Base-by-base conservation (phyloP, 2,113 vertebrate species). In the Stercorarius parasiticus region DNA sequence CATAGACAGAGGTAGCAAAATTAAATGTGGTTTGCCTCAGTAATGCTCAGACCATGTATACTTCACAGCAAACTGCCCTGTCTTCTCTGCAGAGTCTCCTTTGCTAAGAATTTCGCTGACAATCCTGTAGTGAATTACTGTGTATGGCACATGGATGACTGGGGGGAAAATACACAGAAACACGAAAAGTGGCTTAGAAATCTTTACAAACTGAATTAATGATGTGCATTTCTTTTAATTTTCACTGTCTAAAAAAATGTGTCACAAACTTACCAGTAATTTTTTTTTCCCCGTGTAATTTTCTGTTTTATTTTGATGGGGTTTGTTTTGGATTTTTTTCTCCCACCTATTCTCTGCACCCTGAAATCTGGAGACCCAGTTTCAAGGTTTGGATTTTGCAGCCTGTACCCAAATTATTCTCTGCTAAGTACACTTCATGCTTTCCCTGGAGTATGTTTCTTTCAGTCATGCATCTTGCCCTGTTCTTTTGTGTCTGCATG, bases 401-500 rank as follows among this genome's bases (percentile, higher is more conserved):
- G 17, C 58, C 42, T 52, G 7, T 65, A 49, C 27, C 36, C 58
- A 55, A 38, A 20, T 80, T 29, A 56, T 66, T 85, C 34, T 76
- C 52, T 83, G 49, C 36, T 1, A 4, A 59, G 27, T 38, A 49
- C 70, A 38, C 59, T 80, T 77, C 17, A 11, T 70, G 45, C 50
- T 89, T 78, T 62, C 42, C 42, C n/a, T 66, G 59, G 42, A 81
- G 13, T 36, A 18, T 53, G 47, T 69, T 81, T 85, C 43, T 70
- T 50, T 47, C 38, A n/a, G 30, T 78, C 53, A 22, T 0, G 0
- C 29, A 27, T 83, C 78, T 88, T 79, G 42, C 77, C 61, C 34
- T 56, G 12, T 49, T 85, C 61, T 90, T 91, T 80, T 88, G 22
- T 81, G 45, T 62, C 74, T 80, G n/a, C 58, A 30, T 84, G 81